Base-by-base conservation (phyloP, 2,888 invertebrate species). In the Andrena camellia region DNA sequence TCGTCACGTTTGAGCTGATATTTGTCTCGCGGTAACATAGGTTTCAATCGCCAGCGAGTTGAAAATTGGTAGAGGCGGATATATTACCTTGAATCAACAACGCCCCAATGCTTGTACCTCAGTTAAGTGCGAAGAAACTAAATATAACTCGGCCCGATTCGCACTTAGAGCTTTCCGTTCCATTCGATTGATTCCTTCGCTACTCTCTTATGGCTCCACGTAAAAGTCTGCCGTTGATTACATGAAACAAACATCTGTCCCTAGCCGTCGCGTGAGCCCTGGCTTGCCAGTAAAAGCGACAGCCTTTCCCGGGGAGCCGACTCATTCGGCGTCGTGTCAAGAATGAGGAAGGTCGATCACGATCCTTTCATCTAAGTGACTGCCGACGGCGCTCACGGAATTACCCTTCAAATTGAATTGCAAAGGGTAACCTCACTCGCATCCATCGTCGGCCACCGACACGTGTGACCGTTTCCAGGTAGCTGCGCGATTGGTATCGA, bases 401-500 rank as follows among this genome's bases (percentile, higher is more conserved):
- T 84, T 82, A 86, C 77, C 82, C 80, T 66, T 81, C 66, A 87
- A 87, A 88, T 88, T 88, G 88, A 88, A 88, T 88, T 89, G 89
- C 88, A 88, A 88, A 86, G 84, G 77, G 76, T 84, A 76, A 69
- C 74, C 73, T 68, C 81, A 52, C 76, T 71, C 83, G 82, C 76
- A 83, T 83, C 83, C 83, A 81, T 83, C 83, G 42, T 66, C 72
- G 67, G 67, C 59, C 75, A 68, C 68, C 63, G 83, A 81, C 74
- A 75, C 75, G 78, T 83, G 75, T 84, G 78, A 69, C 73, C 84
- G 26, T 78, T 78, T 64, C 74, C 78, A 69, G 67, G 52, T 75
- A 78, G 74, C 74, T 42, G 69, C 33, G 26, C 66, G 76, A 79
- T 84, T 73, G 83, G 70, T 83, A 83, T 83, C 83, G 83, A 83